Evolutionary conservation across 2,888 invertebrate species (phyloP).

Genomic region (Erebia aethiops): DNA sequence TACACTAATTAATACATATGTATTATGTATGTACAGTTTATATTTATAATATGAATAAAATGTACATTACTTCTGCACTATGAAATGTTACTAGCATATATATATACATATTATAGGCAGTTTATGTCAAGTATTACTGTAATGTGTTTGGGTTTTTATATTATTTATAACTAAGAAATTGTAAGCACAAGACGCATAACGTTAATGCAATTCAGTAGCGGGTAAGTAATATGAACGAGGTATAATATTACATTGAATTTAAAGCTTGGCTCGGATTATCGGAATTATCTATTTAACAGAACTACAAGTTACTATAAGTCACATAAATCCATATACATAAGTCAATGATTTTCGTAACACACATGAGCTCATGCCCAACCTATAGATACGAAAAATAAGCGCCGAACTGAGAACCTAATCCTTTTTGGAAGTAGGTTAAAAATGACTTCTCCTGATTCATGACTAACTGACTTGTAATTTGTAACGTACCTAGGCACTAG

Average conservation of each 20-base stretch:
- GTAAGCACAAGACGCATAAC: neutral
- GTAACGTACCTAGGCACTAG: too few relatives aligned
- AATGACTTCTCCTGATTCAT: too few relatives aligned
- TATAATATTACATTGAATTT: slow-evolving; percentile 2
- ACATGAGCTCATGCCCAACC: too few relatives aligned
- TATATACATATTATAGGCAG: neutral
- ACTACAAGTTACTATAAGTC: too few relatives aligned
- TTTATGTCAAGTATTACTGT: slow-evolving; percentile 7
- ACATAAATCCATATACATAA: too few relatives aligned
- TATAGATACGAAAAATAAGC: too few relatives aligned
- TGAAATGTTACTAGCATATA: neutral
- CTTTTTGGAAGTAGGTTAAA: too few relatives aligned
- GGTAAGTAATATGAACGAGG: slow-evolving; percentile 8
- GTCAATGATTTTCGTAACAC: too few relatives aligned
- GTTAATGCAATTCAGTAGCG: slow-evolving; percentile 6
- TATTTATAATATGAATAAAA: slow-evolving; percentile 5
- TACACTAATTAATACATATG: neutral
- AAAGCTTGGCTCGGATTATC: neutral
- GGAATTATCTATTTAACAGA: too few relatives aligned
- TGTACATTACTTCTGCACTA: neutral
- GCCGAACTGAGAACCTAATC: too few relatives aligned
- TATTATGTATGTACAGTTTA: too few relatives aligned
- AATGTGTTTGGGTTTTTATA: neutral
- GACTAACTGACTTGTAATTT: too few relatives aligned
- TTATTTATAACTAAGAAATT: neutral